These are phyloP conservation scores for Euleptes europaea DNA, from an alignment of 2,113 vertebrate genomes.

Conservation along the genomic window DNA sequence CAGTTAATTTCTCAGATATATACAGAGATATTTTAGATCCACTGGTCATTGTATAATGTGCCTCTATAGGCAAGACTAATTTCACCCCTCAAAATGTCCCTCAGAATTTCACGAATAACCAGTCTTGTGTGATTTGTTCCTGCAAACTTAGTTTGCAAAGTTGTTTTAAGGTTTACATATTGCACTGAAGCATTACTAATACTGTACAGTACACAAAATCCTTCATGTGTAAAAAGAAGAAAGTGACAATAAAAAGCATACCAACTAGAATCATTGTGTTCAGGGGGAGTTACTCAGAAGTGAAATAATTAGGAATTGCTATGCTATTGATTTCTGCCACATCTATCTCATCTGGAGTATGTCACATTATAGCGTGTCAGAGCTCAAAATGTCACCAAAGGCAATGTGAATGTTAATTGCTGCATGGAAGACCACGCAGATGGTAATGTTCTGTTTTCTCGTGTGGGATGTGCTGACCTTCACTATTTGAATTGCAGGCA, in stretches of 20 bases:
- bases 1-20: neutral
- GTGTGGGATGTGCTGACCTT: neutral
- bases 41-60: neutral
- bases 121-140: neutral
- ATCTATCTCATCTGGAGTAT: neutral
- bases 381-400: neutral
- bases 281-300: neutral
- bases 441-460: neutral
- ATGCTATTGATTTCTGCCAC: neutral
- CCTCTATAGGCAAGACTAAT: neutral
- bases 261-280: neutral
- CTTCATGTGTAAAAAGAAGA: neutral
- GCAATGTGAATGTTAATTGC: neutral
- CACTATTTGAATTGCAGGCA: neutral
- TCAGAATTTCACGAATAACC: neutral
- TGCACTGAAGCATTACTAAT: neutral
- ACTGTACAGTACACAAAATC: neutral
- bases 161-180: neutral
- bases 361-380: neutral
- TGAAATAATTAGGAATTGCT: neutral
- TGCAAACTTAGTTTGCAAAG: neutral
- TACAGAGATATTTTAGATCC: neutral
- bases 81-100: neutral
- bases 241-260: neutral
- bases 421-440: neutral